Conservation (phyloP, 2,888 invertebrate species). For the Rhamphomyia laevipes region DNA sequence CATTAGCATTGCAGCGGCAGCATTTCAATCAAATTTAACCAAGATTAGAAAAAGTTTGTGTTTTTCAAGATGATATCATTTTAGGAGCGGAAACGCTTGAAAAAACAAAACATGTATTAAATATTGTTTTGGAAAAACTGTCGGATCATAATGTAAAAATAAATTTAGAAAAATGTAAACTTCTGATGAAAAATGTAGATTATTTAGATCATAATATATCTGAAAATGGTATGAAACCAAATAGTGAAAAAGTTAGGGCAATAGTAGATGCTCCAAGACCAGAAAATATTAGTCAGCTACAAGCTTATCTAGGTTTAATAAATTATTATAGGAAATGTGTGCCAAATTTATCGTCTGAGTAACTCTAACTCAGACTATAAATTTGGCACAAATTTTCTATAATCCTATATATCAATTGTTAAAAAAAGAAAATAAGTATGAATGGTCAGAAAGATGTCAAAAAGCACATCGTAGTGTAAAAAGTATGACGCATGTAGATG, state of each 20-base stretch:
- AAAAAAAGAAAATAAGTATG: neutral
- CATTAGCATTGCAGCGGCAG: no score
- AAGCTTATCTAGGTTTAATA: slow-evolving; percentile 12
- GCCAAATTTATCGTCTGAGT: no score
- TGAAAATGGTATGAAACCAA: slow-evolving; percentile 9
- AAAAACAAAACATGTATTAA: slow-evolving; percentile 5
- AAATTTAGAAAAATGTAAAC: slow-evolving; percentile 13
- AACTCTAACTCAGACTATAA: slow-evolving; percentile 6
- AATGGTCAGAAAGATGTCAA: slow-evolving; percentile 1
- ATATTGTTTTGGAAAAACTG: slow-evolving; percentile 5
- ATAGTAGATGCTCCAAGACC: slow-evolving; percentile 10
- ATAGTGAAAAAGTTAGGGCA: slow-evolving; percentile 10
- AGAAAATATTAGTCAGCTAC: slow-evolving; percentile 9
- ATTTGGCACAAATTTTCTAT: slow-evolving; percentile 3
- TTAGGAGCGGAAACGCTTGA: slow-evolving; percentile 4
- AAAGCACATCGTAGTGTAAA: neutral
- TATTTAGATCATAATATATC: no score
- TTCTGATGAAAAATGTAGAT: slow-evolving; percentile 7
- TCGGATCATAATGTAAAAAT: slow-evolving; percentile 6
- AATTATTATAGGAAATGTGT: slow-evolving; percentile 13
- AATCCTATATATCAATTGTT: slow-evolving; percentile 2
- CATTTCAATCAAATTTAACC: no score
- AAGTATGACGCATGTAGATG: no score
- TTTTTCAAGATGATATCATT: slow-evolving; percentile 12
- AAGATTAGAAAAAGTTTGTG: no score